phyloP scores from a whole-genome alignment of 1,140 invertebrate genomes.

The Proales similis region DNA sequence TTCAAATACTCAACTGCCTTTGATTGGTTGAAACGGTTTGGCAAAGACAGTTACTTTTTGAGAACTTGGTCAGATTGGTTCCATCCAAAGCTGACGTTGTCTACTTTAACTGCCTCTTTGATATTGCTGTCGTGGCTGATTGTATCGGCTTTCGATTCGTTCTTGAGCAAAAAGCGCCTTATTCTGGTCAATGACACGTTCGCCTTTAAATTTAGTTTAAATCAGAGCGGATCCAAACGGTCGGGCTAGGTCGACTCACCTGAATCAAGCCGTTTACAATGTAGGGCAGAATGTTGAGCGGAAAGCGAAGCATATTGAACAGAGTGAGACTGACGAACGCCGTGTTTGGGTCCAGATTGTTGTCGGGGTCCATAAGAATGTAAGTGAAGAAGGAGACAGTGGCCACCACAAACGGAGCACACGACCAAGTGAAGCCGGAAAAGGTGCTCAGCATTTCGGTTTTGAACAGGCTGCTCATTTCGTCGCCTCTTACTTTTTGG shows the following conservation, averaged over 20 bases:
- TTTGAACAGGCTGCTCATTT: slow-evolving; percentile 53
- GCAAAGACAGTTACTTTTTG: slow-evolving; percentile 19
- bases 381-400: slow-evolving; percentile 51
- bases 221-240: not conserved
- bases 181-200: slow-evolving; percentile 35
- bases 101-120: not conserved
- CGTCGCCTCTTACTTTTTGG: slow-evolving; percentile 47
- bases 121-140: not conserved
- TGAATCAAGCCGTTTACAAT: slow-evolving; percentile 48
- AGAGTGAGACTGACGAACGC: slow-evolving; percentile 89
- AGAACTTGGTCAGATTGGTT: not conserved
- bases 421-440: slow-evolving; percentile 87
- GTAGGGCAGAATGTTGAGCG: slow-evolving; percentile 60
- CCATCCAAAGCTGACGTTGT: slow-evolving; percentile 17
- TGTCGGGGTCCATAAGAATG: slow-evolving; percentile 46
- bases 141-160: slow-evolving; percentile 30
- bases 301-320: slow-evolving; percentile 94
- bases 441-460: slow-evolving; percentile 57
- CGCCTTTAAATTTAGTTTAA: not conserved
- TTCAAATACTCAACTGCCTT: not conserved
- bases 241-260: not conserved
- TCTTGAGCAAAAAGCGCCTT: slow-evolving; percentile 20
- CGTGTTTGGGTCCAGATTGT: slow-evolving; percentile 48
- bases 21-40: not conserved
- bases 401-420: slow-evolving; percentile 74